Base-by-base conservation (phyloP, 2,797 vertebrate genomes). In the Tauraco hartlaubi region DNA sequence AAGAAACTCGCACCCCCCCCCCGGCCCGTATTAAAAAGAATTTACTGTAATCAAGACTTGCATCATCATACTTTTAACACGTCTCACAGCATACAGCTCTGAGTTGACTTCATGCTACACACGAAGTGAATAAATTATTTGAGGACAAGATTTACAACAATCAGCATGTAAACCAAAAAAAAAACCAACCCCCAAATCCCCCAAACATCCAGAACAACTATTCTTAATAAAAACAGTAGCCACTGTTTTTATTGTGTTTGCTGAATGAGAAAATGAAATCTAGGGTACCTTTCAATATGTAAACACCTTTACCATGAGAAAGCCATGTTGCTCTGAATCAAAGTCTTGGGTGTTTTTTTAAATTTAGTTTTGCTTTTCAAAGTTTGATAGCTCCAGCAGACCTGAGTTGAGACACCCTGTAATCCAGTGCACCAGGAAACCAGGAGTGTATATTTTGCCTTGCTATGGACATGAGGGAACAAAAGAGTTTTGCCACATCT, bases 381-480 rank as follows among this genome's bases (percentile, higher is more conserved):
- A 69, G 17, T 66, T 61, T 16, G 48, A 6, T 62, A 62, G 11
- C 5, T 85, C 35, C 49, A 79, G 31, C 41, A 72, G 31, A 72
- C 21, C 9, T 2, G 4, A 48, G 16, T 17, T 76, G 25, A 66
- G 18, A 17, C 13, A 43, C 0, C 1, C 17, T 8, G 64, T 41
- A 56, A 51, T 55, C 15, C 22, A 68, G 22, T 22, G 17, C 11
- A 52, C 6, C 7, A 66, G 48, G 35, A 81, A 59, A 75, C 26
- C 4, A 39, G 18, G 28, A 59, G 2, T 22, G 11, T 41, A 5
- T 35, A 7, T 56, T 85, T 66, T 68, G 22, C 19, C 23, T 58
- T 73, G 44, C 10, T 19, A 6, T 7, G 25, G 39, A 15, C 20
- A 37, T 15, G 31, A 68, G 8, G 15, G 37, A 61, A 54, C 25